These are phyloP conservation scores for Trissolcus basalis DNA, from an alignment of 1,140 invertebrate genomes.

Conservation along the genomic window DNA sequence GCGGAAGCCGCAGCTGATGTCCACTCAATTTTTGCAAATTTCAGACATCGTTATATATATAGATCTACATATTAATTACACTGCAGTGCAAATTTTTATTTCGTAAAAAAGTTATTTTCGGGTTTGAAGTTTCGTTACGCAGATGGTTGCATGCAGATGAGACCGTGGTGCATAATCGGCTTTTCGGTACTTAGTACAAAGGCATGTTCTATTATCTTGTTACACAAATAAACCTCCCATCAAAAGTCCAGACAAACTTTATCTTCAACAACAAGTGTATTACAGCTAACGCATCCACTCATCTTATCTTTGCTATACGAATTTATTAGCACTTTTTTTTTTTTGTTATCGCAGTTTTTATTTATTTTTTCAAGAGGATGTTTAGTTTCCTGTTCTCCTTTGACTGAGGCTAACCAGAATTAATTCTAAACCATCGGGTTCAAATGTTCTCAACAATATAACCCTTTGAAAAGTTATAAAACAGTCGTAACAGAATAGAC, in stretches of 20 bases:
- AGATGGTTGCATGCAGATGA: constrained; percentile 2
- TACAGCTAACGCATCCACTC: constrained; percentile 18
- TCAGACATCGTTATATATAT: neutral
- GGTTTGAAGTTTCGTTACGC: neutral
- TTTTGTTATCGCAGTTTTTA: no score
- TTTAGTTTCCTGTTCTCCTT: neutral
- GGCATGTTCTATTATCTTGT: constrained; percentile 66
- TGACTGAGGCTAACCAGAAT: no score
- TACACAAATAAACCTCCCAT: constrained; percentile 67
- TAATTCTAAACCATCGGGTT: no score
- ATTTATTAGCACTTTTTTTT: constrained; percentile 38
- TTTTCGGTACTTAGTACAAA: constrained; percentile 64
- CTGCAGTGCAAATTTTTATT: neutral
- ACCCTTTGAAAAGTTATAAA: neutral
- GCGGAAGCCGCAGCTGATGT: constrained; percentile 54
- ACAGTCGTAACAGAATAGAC: neutral
- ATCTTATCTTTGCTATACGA: constrained; percentile 28
- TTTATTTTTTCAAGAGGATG: constrained; percentile 8
- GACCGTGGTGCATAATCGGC: constrained; percentile 28
- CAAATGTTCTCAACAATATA: no score
- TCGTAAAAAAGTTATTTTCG: constrained; percentile 3
- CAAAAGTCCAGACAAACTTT: constrained; percentile 40
- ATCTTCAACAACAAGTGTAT: constrained; percentile 27
- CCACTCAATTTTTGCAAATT: constrained; percentile 37
- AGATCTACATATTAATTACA: neutral